A percentile compares a stretch with the other conserved stretches of the same genome.
Conservation (phyloP, 2,888 invertebrate species). For the Hydropsyche betteni region DNA sequence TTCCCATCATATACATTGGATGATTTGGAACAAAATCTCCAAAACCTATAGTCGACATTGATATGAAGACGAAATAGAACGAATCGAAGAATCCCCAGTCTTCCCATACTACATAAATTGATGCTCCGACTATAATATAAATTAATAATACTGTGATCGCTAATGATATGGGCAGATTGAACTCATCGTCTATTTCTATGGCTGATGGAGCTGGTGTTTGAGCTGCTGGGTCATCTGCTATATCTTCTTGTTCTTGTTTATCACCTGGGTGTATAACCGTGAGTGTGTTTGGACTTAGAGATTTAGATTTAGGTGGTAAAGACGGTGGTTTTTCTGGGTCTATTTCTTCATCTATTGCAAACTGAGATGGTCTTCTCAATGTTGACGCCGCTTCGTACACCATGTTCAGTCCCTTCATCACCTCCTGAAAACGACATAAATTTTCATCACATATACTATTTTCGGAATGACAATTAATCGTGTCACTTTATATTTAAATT, state of each 20-base stretch:
- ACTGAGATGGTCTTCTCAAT: conserved; percentile 76
- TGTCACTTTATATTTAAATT: too few species aligned
- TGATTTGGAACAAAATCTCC: conserved; percentile 91
- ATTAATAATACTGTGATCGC: conserved; percentile 83
- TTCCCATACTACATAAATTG: conserved; percentile 80
- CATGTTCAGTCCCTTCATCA: conserved; percentile 84
- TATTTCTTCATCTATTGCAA: conserved; percentile 67
- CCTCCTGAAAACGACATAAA: conserved; percentile 68
- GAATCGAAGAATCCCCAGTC: conserved; percentile 92
- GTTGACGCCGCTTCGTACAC: conserved; percentile 80
- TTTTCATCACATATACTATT: not conserved
- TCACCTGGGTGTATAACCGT: conserved; percentile 54
- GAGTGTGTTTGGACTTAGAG: conserved; percentile 52
- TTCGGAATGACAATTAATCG: not conserved
- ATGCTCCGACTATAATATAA: conserved; percentile 89
- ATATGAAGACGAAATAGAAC: conserved; percentile 97
- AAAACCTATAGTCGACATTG: conserved; percentile 97
- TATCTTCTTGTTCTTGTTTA: conserved; percentile 56
- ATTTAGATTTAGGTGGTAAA: conserved; percentile 58
- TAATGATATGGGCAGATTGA: conserved; percentile 91
- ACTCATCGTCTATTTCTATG: conserved; percentile 89
- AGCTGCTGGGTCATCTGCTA: conserved; percentile 63
- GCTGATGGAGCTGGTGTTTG: conserved; percentile 81
- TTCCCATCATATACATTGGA: conserved; percentile 88
- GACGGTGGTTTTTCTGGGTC: conserved; percentile 61